Evolutionary conservation across 64 coral and sea anemone species (phyloP), one percentile per base, ranked within the genome.

Genomic region (Astreopora myriophthalma): DNA sequence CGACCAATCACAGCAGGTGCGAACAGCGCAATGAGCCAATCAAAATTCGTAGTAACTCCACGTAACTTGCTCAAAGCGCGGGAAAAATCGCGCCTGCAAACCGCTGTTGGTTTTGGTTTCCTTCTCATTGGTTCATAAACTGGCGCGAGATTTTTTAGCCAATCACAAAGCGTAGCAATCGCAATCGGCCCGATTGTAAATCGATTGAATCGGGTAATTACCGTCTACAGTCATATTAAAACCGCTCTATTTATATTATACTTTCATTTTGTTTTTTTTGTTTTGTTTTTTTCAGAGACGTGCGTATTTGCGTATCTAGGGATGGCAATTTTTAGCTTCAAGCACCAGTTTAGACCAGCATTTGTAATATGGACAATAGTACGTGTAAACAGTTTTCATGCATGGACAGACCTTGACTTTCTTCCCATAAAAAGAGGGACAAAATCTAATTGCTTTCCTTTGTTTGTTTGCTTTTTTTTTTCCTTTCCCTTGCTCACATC

Each of bases 341-440:
- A 93, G 30, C 96, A 95, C 87, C 89, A 95, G 33, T 93, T 98
- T 60, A 98, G 89, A 75, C 93, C 96, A 48, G 90, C 96, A 17
- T 98, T 98, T 90, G 96, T 98, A 46, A 92, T 92, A 62, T 98
- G 96, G 96, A 98, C 93, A 86, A 98, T 98, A 57, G 96, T 98
- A 81, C 85, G 96, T 95, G 30, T 65, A 17, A 49, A n/a, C n/a
- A n/a, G n/a, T n/a, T n/a, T 0, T 5, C 42, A 5, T 5, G 0
- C 51, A 55, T 14, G 3, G 13, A 55, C 8, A 55, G 51, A 0
- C 51, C 13, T 55, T 14, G 51, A 16, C 13, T n/a, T 55, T 55
- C 51, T 19, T 10, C 51, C 17, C 17, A 3, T 19, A 55, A 55
- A 16, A 55, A 55, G 3, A 55, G 42, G 5, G 51, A 19, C 12